Conservation (phyloP, 2,113 vertebrate species). For the Tiliqua scincoides region DNA sequence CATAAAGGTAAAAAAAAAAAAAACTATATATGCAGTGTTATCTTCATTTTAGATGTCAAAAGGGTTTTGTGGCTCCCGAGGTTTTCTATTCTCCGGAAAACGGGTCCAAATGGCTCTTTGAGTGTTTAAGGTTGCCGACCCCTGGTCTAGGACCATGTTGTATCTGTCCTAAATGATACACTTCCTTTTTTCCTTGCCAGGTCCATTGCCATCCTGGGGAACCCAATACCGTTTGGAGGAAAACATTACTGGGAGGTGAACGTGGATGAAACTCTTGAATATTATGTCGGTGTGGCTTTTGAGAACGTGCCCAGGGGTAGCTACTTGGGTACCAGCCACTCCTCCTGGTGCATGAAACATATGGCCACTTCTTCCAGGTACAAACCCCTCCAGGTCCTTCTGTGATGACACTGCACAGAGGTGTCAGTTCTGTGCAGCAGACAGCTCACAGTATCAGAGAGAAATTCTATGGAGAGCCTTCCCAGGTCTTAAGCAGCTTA, state of each 20-base stretch:
- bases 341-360: constrained; percentile 94
- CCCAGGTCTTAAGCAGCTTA: neutral
- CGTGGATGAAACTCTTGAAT: constrained; percentile 83
- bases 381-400: constrained; percentile 22
- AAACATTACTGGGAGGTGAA: constrained; percentile 94
- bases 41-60: too few relatives aligned
- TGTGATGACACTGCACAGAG: neutral
- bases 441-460: too few relatives aligned
- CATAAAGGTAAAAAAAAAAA: too few relatives aligned
- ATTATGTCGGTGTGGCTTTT: constrained; percentile 86
- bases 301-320: constrained; percentile 85
- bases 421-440: neutral
- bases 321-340: constrained; percentile 83
- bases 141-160: neutral
- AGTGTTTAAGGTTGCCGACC: neutral
- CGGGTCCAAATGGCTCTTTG: too few relatives aligned
- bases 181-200: constrained; percentile 68
- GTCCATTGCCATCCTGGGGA: constrained; percentile 89
- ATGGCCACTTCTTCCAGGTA: constrained; percentile 86
- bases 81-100: too few relatives aligned
- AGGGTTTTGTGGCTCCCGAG: too few relatives aligned
- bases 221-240: constrained; percentile 86
- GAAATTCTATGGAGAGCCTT: neutral
- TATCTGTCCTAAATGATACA: neutral
- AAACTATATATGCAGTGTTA: too few relatives aligned